Conservation (phyloP, 2,797 vertebrate species). For the Salarias fasciatus region DNA sequence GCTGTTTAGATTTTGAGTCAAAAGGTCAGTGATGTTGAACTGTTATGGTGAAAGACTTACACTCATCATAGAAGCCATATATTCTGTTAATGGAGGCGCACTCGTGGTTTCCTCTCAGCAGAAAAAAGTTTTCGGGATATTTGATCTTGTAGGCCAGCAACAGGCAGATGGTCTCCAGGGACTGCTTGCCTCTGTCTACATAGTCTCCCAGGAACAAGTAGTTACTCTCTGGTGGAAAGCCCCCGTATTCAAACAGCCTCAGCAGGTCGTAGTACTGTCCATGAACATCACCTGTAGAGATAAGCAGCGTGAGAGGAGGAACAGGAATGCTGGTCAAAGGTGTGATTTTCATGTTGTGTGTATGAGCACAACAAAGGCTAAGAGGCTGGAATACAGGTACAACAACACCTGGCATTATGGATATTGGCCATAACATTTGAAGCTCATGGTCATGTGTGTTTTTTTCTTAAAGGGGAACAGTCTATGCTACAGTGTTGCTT, state of each 20-base stretch:
- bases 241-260: constrained; percentile 87
- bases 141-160: constrained; percentile 88
- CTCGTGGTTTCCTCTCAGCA: constrained; percentile 87
- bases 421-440: constrained; percentile 16
- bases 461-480: constrained; percentile 6
- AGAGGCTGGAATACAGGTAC: constrained; percentile 25
- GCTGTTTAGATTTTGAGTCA: no score
- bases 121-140: constrained; percentile 89
- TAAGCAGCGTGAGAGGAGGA: no score
- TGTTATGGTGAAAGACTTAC: constrained; percentile 69
- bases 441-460: neutral
- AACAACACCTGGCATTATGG: constrained; percentile 33
- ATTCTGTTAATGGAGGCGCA: constrained; percentile 89
- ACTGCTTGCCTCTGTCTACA: constrained; percentile 88
- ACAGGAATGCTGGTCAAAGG: constrained; percentile 17
- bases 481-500: neutral
- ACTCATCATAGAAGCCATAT: constrained; percentile 89
- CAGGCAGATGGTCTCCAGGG: constrained; percentile 87
- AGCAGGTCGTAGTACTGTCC: constrained; percentile 88
- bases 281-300: constrained; percentile 84
- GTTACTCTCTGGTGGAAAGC: constrained; percentile 88
- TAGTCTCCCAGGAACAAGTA: constrained; percentile 88
- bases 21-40: no score
- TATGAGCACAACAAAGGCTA: constrained; percentile 47
- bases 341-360: constrained; percentile 24